Percentiles rank a stretch among this genome's conserved stretches.
These are phyloP conservation scores for Axinella damicornis DNA, from an alignment of 37 sponge, comb jelly and placozoan genomes.

Conservation along the genomic window DNA sequence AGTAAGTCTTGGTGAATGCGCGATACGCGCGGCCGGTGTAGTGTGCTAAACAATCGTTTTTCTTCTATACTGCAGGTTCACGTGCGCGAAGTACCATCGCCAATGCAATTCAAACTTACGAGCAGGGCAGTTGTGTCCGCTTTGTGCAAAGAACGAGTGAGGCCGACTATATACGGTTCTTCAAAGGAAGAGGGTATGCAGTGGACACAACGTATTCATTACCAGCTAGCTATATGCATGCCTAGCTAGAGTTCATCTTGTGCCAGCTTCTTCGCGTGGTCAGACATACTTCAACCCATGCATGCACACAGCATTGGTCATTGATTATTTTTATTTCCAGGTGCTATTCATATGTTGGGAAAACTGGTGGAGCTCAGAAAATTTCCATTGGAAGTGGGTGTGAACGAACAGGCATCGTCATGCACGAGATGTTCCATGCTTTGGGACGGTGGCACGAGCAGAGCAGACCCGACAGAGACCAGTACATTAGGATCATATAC, in stretches of 20 bases:
- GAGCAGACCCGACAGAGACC: slow-evolving; percentile 88
- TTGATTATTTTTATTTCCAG: no score
- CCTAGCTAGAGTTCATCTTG: no score
- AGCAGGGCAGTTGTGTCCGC: slow-evolving; percentile 50
- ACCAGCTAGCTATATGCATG: no score
- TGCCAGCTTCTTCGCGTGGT: no score
- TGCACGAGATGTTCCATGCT: slow-evolving; percentile 87
- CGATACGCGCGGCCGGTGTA: no score
- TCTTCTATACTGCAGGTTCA: no score
- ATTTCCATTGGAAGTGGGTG: slow-evolving; percentile 86
- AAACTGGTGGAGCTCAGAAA: slow-evolving; percentile 61
- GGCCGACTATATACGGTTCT: slow-evolving; percentile 71
- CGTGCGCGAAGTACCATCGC: slow-evolving; percentile 49
- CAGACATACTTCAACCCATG: no score
- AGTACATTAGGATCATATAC: slow-evolving; percentile 46
- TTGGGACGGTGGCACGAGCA: slow-evolving; percentile 89
- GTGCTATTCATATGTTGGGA: slow-evolving; percentile 78
- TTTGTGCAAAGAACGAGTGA: slow-evolving; percentile 62
- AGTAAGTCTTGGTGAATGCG: no score
- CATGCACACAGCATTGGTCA: no score
- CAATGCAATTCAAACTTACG: slow-evolving; percentile 62
- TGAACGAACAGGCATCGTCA: slow-evolving; percentile 71
- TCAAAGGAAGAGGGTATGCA: slow-evolving; percentile 68
- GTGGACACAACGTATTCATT: neutral
- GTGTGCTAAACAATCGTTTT: no score